Evolutionary conservation across 2,113 vertebrate species (phyloP), one percentile per base, ranked within the genome.

Genomic region (Sitta europaea): DNA sequence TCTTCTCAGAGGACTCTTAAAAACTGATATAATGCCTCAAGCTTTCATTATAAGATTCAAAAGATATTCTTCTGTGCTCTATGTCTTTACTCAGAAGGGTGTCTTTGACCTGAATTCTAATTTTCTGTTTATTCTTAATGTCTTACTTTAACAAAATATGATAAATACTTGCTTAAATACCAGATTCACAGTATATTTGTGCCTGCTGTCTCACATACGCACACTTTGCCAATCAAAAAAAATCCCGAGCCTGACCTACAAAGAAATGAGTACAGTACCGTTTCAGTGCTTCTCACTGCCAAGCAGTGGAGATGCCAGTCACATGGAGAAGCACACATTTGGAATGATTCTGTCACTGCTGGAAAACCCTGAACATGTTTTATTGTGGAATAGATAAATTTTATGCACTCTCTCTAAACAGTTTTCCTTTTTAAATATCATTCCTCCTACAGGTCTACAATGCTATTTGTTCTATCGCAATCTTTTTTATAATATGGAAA

Each of bases 381-480:
- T 10, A 28, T 20, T 86, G 78, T 87, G 62, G 31, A 68, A 76
- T 50, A 50, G 54, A 35, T 28, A 68, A 66, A 72, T 95, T 94
- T 91, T 70, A 43, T 47, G n/a, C 72, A 31, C 27, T 70, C 24
- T 47, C 28, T 28, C 88, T 88, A 78, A 71, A 74, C 57, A 51
- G 29, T 84, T 80, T 92, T 92, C 78, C 19, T 87, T 88, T 71
- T 83, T 55, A 83, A 70, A 84, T 90, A 81, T 90, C 81, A 35
- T 97, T 96, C 91, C 88, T 96, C 82, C 95, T 92, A 80, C 94
- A 95, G 92, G 43, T 90, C 75, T 94, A 66, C 27, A 0, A 59
- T 80, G 31, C 23, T 96, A 24, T 91, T 83, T 76, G 68, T 88
- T 96, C n/a, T 59, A 42, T 68, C 12, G 31, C 45, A 70, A 9